Evolutionary conservation across 2,888 invertebrate species (phyloP).

Genomic region (Chrysolina haemoptera): DNA sequence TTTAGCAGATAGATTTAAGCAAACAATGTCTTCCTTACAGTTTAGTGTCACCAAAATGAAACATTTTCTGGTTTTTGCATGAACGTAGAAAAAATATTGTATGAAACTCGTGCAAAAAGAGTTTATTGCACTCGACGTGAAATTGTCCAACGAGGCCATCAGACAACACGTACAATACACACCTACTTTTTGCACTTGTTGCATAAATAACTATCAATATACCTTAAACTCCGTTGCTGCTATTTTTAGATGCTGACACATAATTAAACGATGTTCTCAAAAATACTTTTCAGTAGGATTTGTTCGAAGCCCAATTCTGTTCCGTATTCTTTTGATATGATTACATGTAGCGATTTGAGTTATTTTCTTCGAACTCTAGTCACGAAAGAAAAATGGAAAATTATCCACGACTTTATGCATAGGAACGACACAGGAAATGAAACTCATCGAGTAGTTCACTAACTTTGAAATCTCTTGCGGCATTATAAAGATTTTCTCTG

Average conservation of each 20-base stretch:
- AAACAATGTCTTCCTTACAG: too few relatives aligned
- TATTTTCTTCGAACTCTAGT: neutral
- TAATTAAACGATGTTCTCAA: neutral
- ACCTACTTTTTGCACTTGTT: too few relatives aligned
- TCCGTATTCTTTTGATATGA: neutral
- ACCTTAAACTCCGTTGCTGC: too few relatives aligned
- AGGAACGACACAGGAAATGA: conserved; percentile 2
- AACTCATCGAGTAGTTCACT: neutral
- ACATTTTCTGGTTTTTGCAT: too few relatives aligned
- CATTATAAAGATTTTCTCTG: neutral
- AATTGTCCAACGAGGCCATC: too few relatives aligned
- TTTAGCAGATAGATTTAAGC: too few relatives aligned
- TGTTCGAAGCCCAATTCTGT: neutral
- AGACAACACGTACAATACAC: too few relatives aligned
- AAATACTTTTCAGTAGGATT: neutral
- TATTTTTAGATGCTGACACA: too few relatives aligned
- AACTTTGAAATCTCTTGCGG: neutral
- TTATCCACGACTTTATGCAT: neutral
- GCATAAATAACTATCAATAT: neutral
- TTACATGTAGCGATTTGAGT: neutral
- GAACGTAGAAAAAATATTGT: too few relatives aligned
- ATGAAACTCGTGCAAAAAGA: too few relatives aligned
- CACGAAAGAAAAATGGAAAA: neutral
- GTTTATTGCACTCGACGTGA: too few relatives aligned
- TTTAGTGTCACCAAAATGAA: too few relatives aligned